A percentile compares a stretch with the other conserved stretches of the same genome.
Conservation (phyloP, 2,797 vertebrate species). For the Gallirallus australis region DNA sequence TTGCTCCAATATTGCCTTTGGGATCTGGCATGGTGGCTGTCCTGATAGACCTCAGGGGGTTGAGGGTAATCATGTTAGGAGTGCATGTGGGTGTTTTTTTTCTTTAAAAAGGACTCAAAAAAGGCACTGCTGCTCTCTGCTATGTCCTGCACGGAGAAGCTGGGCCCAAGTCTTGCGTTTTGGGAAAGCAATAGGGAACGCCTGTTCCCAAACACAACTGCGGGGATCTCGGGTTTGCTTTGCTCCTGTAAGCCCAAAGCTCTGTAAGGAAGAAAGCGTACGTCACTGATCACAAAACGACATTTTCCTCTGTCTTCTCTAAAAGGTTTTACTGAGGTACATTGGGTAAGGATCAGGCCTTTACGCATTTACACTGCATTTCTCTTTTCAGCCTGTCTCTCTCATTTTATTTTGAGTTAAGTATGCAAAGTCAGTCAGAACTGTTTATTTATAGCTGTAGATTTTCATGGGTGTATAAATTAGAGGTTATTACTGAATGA, state of each 20-base stretch:
- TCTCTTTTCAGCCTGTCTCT: neutral
- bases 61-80: neutral
- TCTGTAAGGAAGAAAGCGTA: neutral
- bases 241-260: neutral
- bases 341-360: neutral
- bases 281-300: neutral
- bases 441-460: slow-evolving; percentile 79
- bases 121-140: neutral
- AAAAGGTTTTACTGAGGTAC: neutral
- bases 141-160: neutral
- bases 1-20: neutral
- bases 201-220: neutral
- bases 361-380: neutral
- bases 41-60: neutral
- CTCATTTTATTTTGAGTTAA: slow-evolving; percentile 62
- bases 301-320: neutral
- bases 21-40: no score
- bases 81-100: no score
- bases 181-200: neutral
- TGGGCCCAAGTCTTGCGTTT: neutral
- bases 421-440: slow-evolving; percentile 69
- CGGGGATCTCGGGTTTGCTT: neutral
- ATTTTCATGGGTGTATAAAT: slow-evolving; percentile 78
- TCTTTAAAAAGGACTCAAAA: neutral
- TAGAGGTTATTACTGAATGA: slow-evolving; percentile 77